Conservation (phyloP, 2,888 invertebrate species). For the Eupithecia insigniata region DNA sequence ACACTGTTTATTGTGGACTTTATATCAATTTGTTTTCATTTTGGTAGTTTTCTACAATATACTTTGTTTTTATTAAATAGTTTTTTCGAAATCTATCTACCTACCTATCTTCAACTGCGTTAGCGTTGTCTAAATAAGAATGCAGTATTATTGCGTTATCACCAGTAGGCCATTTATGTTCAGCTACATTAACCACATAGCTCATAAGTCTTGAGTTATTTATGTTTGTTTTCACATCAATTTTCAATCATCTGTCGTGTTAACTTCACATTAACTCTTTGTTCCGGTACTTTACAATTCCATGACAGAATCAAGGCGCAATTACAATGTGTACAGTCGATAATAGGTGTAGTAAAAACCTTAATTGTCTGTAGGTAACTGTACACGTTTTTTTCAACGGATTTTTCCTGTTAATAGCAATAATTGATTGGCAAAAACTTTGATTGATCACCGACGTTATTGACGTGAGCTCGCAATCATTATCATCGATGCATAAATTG, state of each 20-base stretch:
- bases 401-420: constrained; percentile 36
- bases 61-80: not conserved
- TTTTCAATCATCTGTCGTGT: constrained; percentile 22
- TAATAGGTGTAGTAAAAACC: constrained; percentile 28
- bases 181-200: constrained; percentile 11
- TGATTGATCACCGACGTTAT: constrained; percentile 33
- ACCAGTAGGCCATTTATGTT: not conserved
- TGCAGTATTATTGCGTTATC: not conserved
- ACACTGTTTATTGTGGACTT: constrained; percentile 46
- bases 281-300: constrained; percentile 27
- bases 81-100: not conserved
- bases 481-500: constrained; percentile 21
- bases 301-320: constrained; percentile 25
- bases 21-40: constrained; percentile 36
- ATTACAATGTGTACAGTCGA: constrained; percentile 27
- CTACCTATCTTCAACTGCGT: not conserved
- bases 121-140: not conserved
- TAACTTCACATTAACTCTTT: constrained; percentile 19
- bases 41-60: not conserved
- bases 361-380: constrained; percentile 24
- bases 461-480: constrained; percentile 28
- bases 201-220: constrained; percentile 2
- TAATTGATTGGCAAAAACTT: constrained; percentile 35
- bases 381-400: constrained; percentile 29
- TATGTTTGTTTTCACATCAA: constrained; percentile 16